Evolutionary conservation across 2,113 vertebrate species (phyloP).

Genomic region (Dolichallabes microphthalmus): DNA sequence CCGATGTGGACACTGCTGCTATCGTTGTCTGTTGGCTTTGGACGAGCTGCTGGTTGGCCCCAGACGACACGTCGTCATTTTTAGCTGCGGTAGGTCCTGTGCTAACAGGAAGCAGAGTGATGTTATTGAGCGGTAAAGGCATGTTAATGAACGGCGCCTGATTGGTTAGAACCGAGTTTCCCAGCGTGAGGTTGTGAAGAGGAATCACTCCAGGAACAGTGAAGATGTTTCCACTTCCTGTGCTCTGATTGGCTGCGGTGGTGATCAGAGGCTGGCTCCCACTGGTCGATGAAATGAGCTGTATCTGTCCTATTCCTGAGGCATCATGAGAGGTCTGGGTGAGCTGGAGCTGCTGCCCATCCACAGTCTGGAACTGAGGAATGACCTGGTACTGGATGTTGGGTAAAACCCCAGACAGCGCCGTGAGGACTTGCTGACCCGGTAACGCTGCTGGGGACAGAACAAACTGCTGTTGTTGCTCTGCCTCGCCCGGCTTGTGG

Average conservation of each 20-base stretch:
- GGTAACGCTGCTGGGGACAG: slow-evolving; percentile 82
- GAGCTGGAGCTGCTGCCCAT: slow-evolving; percentile 91
- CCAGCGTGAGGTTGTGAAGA: slow-evolving; percentile 85
- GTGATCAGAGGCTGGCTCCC: slow-evolving; percentile 87
- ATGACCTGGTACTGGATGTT: slow-evolving; percentile 98
- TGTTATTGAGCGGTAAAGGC: slow-evolving; percentile 90
- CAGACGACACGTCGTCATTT: slow-evolving; percentile 56
- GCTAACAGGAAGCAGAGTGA: slow-evolving; percentile 89
- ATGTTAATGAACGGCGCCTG: slow-evolving; percentile 93
- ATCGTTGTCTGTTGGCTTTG: slow-evolving; percentile 37
- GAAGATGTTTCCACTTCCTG: slow-evolving; percentile 82
- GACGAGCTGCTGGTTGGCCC: slow-evolving; percentile 63
- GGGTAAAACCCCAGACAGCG: slow-evolving; percentile 84
- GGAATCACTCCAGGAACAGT: slow-evolving; percentile 90
- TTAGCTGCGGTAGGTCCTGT: slow-evolving; percentile 68
- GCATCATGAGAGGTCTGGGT: slow-evolving; percentile 84
- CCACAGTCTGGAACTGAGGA: slow-evolving; percentile 93
- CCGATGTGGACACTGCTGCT: slow-evolving; percentile 52
- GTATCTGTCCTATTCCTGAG: slow-evolving; percentile 80
- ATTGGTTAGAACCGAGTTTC: slow-evolving; percentile 83
- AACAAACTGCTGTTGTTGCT: slow-evolving; percentile 80
- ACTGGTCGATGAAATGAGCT: slow-evolving; percentile 80
- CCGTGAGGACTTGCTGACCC: slow-evolving; percentile 87
- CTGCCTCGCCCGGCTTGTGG: slow-evolving; percentile 71
- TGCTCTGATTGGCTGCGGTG: slow-evolving; percentile 70